Percentiles rank a stretch among this genome's conserved stretches.
Evolutionary conservation across 2,113 vertebrate genomes (phyloP).

Genomic region (Panthera uncia): DNA sequence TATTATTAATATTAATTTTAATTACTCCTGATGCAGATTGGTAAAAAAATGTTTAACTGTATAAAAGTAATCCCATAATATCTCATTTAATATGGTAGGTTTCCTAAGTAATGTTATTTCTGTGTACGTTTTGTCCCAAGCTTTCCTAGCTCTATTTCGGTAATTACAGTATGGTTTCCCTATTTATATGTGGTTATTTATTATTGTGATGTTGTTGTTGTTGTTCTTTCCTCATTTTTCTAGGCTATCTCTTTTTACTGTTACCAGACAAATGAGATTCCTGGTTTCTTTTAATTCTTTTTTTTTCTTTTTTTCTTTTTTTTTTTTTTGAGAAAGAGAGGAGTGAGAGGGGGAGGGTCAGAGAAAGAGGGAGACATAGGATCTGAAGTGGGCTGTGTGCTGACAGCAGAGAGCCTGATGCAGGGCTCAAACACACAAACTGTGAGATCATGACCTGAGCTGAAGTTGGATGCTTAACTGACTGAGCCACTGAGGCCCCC

Average conservation of each 20-base stretch:
- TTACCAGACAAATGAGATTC: neutral
- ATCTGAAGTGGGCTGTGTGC: no score
- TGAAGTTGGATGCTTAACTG: no score
- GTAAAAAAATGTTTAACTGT: neutral
- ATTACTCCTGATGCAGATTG: neutral
- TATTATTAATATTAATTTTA: neutral
- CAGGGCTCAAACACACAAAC: no score
- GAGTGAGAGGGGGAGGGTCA: no score
- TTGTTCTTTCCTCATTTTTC: neutral
- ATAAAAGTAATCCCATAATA: neutral
- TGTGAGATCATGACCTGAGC: no score
- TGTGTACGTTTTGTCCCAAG: neutral
- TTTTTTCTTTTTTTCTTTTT: no score
- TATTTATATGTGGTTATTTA: neutral
- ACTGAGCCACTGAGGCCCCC: no score
- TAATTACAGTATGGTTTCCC: neutral
- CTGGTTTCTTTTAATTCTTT: neutral
- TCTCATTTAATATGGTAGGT: neutral
- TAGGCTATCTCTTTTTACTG: neutral
- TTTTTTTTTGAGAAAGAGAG: no score
- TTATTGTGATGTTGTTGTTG: neutral
- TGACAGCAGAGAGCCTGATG: no score
- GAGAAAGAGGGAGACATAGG: no score
- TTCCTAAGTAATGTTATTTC: neutral
- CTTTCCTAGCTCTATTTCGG: neutral